Percentiles rank a stretch among this genome's conserved stretches.
Evolutionary conservation across 2,888 invertebrate genomes (phyloP).

Genomic region (Scelioninae gen. 1): DNA sequence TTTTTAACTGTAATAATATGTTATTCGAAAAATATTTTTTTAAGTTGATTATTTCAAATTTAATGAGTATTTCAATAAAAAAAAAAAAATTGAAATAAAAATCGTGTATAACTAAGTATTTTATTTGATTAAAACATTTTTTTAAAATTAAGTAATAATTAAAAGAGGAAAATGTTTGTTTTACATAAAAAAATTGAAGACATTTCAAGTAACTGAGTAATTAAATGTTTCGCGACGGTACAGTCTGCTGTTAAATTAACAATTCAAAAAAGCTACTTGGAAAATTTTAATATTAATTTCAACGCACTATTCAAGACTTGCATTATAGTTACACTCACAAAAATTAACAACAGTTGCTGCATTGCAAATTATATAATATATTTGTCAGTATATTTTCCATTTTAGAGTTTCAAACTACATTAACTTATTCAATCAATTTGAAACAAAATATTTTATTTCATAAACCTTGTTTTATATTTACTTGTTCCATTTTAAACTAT

Average conservation of each 20-base stretch:
- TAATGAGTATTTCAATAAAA: too few species aligned
- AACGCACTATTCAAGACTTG: constrained; percentile 22
- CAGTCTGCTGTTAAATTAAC: constrained; percentile 34
- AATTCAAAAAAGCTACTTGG: constrained; percentile 28
- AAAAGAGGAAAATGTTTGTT: background rate
- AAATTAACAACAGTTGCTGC: constrained; percentile 37
- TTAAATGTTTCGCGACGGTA: constrained; percentile 18
- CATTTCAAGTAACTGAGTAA: constrained; percentile 14
- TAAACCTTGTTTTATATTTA: too few species aligned
- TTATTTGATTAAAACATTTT: background rate
- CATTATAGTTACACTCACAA: constrained; percentile 24
- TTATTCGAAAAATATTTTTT: too few species aligned
- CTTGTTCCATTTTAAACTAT: too few species aligned
- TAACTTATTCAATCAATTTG: background rate
- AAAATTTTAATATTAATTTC: constrained; percentile 33
- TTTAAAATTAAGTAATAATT: background rate
- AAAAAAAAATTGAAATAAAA: too few species aligned
- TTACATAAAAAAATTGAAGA: constrained; percentile 4
- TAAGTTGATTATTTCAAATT: too few species aligned
- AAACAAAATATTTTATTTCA: too few species aligned
- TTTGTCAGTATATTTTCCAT: constrained; percentile 17
- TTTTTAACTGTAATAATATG: too few species aligned
- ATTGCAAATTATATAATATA: constrained; percentile 3
- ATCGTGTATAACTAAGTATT: too few species aligned
- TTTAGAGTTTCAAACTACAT: background rate